Base-by-base conservation (phyloP, 2,113 vertebrate genomes). In the Gymnorhina tibicen region DNA sequence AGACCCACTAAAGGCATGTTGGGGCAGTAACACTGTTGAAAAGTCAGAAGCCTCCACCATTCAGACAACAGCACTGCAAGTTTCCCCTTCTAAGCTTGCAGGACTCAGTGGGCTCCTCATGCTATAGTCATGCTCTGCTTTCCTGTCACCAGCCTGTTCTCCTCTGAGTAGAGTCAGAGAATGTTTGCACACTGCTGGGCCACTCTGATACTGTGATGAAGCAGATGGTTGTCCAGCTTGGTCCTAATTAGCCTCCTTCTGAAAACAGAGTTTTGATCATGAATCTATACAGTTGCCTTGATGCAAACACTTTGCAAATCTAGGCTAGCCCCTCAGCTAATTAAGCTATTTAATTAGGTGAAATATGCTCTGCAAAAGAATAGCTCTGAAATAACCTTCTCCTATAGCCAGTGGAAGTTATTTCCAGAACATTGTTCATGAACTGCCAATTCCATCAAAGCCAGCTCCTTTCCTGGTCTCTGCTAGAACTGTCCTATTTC, bases 341-440 rank as follows among this genome's bases (percentile, higher is more conserved):
- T 91, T 88, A 95, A 95, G 42, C 33, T 64, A 52, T 91, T 97
- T 95, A 97, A 95, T 96, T 80, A 92, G 83, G 62, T 77, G 4
- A 94, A 87, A 89, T 47, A 84, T 2, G 35, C 10, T 92, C 62
- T 77, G 59, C 27, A 84, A 79, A 93, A 80, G 27, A 91, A 66
- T 24, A 90, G 39, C 52, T 42, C 46, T 87, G 69, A 93, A 85
- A 93, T 84, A 90, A 94, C 47, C n/a, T 81, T 77, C 27, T 86
- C 44, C 22, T 93, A 15, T 19, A 91, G 77, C 52, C 64, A 91
- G 27, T 58, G 32, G 46, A 86, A 89, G 72, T 69, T 90, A 88
- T 81, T 88, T 88, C 64, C 52, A 84, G 79, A 81, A 90, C 26
- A 32, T 3, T 80, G 44, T 56, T 88, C 85, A n/a, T 56, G 72